phyloP scores from a whole-genome alignment of 2,888 invertebrate species.

The Erpobdella octoculata region DNA sequence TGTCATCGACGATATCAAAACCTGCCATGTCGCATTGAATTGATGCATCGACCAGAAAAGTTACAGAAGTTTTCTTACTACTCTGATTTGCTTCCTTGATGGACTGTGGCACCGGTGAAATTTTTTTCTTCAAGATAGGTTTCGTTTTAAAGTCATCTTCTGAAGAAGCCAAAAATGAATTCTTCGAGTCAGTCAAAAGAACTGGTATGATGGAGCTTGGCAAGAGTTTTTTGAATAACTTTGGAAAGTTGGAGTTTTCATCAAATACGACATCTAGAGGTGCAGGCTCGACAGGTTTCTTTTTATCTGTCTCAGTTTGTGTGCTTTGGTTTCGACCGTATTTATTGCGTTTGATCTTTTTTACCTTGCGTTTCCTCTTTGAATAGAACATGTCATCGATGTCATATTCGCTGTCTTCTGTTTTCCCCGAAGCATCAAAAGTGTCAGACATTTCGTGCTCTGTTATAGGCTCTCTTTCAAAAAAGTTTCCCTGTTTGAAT shows the following conservation, averaged over 20 bases:
- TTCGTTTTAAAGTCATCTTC: constrained; percentile 22
- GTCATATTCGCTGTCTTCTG: background rate
- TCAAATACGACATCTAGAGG: background rate
- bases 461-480: background rate
- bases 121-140: constrained; percentile 24
- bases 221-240: constrained; percentile 13
- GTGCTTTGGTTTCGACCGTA: background rate
- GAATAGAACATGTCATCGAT: background rate
- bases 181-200: constrained; percentile 8
- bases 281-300: background rate
- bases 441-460: constrained; percentile 22
- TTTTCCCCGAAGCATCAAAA: background rate
- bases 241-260: constrained; percentile 17
- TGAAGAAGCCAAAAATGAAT: constrained; percentile 9
- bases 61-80: background rate
- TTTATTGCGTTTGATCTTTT: background rate
- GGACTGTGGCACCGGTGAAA: constrained; percentile 2
- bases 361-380: background rate
- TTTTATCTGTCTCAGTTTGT: background rate
- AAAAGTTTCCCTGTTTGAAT: background rate
- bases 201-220: constrained; percentile 11
- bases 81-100: background rate
- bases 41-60: constrained; percentile 11
- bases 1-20: background rate
- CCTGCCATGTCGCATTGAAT: constrained; percentile 6